Evolutionary conservation across 2,113 vertebrate genomes (phyloP), one percentile per base, ranked within the genome.

Genomic region (Seriola dumerili): DNA sequence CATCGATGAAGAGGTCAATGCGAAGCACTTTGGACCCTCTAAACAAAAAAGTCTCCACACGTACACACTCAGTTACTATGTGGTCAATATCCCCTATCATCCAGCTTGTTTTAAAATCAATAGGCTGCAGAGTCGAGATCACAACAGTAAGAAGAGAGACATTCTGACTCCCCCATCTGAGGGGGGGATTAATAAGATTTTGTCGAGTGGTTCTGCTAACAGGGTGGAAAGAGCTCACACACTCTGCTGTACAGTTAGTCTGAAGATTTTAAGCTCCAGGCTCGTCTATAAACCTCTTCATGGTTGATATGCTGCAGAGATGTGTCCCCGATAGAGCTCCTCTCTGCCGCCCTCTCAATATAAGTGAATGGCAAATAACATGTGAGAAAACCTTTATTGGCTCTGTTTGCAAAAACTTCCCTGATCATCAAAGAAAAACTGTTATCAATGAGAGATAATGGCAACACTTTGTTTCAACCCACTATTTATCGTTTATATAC

Each of bases 1-100:
- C 83, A 55, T 89, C 80, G 59, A 80, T 86, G 73, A 70, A 62
- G 65, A 74, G 70, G 76, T 91, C 90, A 72, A 81, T 91, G 87
- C 48, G 78, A 78, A 80, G 76, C 88, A 84, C 87, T 90, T 74
- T 90, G 73, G 63, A 48, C 23, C 50, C 23, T 32, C 46, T 32
- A 14, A 72, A 40, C 88, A 76, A 78, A 84, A 82, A 88, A 81
- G 72, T 69, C 77, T 71, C 81, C 62, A 25, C 54, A 64, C 82
- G 80, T 6, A 8, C 72, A 46, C 73, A 78, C 69, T 81, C 86
- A 85, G 76, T 89, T 83, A 81, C 62, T 59, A 21, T 13, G 36
- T 73, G 76, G 55, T 90, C 91, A 91, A 81, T 85, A 76, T 62
- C 73, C 65, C 71, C 58, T 62, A 65, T 67, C 7, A 11, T 80